Evolutionary conservation across 2,797 vertebrate genomes (phyloP), one percentile per base, ranked within the genome.

Genomic region (Thunnus albacares): DNA sequence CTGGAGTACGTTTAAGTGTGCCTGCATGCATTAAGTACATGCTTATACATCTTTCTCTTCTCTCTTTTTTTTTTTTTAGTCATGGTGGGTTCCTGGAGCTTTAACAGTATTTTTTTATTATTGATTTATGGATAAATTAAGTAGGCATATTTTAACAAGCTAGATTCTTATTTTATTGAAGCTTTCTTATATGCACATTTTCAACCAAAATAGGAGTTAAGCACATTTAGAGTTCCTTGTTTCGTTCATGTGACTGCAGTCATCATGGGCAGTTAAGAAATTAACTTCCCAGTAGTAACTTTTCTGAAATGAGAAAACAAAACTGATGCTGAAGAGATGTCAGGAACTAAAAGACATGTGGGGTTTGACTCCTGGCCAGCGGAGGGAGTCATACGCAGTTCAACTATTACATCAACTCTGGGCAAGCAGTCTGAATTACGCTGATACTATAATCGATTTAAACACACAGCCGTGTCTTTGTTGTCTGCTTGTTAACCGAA

Each of bases 171-270:
- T 47, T 45, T 14, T 38, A 2, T 43, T 17, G 18, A 4, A 64
- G 14, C 15, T 18, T 11, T 47, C 49, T 24, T 55, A 45, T 52
- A 2, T 28, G 15, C 8, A 28, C 15, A 3, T 56, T 38, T 9
- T 38, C 11, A 2, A 3, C 24, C 2, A 52, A 0, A 52, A 33
- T 62, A 6, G 57, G 13, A 72, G 30, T 49, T 3, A 11, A 26
- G 24, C 35, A 26, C 17, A 58, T 63, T 71, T 79, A 26, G 51
- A 45, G 41, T 87, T 88, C 67, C 60, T 47, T 6, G 8, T 81
- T 83, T 73, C 3, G 15, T 33, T 65, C 51, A 58, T 66, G 57
- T 81, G 59, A 83, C 59, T 66, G 33, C 30, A 8, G 49, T 71
- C 38, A 33, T 71, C 45, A 11, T 1, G 2, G 8, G 13, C 20